A percentile compares a stretch with the other conserved stretches of the same genome.
Evolutionary conservation across 2,113 vertebrate species (phyloP).

Genomic region (Carollia perspicillata): DNA sequence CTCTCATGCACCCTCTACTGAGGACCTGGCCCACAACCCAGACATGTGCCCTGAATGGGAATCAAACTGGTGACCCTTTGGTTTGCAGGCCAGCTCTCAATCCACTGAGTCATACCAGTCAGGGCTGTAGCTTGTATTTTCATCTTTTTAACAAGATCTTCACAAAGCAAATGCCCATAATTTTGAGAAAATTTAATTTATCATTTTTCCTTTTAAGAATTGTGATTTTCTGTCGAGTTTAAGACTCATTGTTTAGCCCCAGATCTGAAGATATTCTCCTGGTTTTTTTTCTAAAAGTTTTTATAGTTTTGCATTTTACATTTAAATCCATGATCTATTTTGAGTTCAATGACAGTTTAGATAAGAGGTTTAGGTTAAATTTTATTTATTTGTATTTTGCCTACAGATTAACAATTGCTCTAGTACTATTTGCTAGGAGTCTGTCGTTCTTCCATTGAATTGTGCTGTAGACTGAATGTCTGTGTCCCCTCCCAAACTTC

Average conservation of each 20-base stretch:
- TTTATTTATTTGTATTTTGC: background rate
- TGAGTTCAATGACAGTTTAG: background rate
- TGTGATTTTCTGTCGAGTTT: background rate
- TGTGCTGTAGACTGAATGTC: background rate
- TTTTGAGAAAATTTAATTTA: background rate
- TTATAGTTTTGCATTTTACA: constrained; percentile 3
- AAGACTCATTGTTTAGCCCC: background rate
- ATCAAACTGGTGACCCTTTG: too few species aligned
- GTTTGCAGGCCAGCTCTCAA: too few species aligned
- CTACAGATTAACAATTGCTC: background rate
- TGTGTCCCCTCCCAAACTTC: background rate
- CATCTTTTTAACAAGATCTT: background rate
- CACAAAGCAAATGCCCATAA: background rate
- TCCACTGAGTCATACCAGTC: too few species aligned
- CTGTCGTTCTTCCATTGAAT: background rate
- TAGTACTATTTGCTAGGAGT: background rate
- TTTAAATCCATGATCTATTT: background rate
- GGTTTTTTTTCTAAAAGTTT: background rate
- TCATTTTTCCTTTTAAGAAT: background rate
- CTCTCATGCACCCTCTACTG: too few species aligned
- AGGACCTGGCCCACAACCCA: too few species aligned
- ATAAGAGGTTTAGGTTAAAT: background rate
- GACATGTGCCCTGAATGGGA: too few species aligned
- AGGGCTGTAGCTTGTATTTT: background rate
- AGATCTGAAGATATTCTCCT: background rate